Percentiles rank a stretch among this genome's conserved stretches.
These are phyloP conservation scores for Drosophila prolongata DNA, from an alignment of 2,888 invertebrate genomes.

Conservation along the genomic window DNA sequence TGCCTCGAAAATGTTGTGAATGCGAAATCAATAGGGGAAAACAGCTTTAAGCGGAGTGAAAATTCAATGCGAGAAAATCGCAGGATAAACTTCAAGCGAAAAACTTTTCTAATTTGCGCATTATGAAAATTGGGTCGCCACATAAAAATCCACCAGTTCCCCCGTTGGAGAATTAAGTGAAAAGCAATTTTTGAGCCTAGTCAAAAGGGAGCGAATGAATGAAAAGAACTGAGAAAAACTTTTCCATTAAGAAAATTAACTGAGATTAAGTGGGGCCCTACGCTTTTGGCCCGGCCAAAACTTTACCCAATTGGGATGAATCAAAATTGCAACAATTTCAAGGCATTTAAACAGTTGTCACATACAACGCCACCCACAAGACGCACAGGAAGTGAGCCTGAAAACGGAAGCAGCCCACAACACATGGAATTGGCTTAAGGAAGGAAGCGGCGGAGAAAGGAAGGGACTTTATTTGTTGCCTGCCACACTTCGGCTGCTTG, in stretches of 20 bases:
- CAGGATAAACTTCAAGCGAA: background rate
- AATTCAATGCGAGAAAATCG: conserved; percentile 30
- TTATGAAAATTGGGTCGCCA: conserved; percentile 73
- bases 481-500: conserved; percentile 34
- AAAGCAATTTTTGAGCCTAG: conserved; percentile 44
- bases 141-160: conserved; percentile 31
- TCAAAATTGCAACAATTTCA: conserved; percentile 72
- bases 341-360: conserved; percentile 76
- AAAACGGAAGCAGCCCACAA: conserved; percentile 45
- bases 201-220: conserved; percentile 19
- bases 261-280: conserved; percentile 77
- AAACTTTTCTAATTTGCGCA: conserved; percentile 79
- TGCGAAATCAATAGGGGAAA: conserved; percentile 69
- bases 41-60: conserved; percentile 61
- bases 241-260: conserved; percentile 83
- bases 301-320: conserved; percentile 36
- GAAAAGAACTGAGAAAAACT: conserved; percentile 64
- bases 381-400: conserved; percentile 51
- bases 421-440: conserved; percentile 39
- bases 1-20: conserved; percentile 69
- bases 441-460: conserved; percentile 5
- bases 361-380: conserved; percentile 45
- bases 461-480: conserved; percentile 54
- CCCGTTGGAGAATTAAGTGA: conserved; percentile 38
- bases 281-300: conserved; percentile 37